Conservation (phyloP, 2,113 vertebrate species). For the Chamaea fasciata region DNA sequence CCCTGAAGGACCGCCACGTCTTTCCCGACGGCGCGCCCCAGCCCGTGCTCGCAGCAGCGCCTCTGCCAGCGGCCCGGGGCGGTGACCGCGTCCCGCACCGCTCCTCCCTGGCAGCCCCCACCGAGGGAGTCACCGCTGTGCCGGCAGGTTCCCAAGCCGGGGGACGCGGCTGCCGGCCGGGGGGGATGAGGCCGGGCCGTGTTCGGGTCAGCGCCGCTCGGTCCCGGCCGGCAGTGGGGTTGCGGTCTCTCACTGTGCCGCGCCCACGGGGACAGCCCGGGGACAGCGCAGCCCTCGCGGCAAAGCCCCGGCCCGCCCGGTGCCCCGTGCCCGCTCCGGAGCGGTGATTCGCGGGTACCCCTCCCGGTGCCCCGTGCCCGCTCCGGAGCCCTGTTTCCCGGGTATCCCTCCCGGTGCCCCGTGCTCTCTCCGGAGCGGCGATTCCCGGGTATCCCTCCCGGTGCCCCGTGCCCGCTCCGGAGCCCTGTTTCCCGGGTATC, state of each 20-base stretch:
- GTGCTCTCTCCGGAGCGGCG: background rate
- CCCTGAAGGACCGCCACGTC: background rate
- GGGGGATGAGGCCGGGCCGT: background rate
- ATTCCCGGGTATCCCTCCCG: too few species aligned
- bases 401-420: background rate
- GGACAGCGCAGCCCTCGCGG: background rate
- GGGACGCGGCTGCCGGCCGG: too few species aligned
- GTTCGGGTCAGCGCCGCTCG: too few species aligned
- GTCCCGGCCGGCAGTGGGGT: background rate
- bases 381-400: accelerated
- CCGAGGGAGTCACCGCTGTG: background rate
- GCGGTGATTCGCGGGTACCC: accelerated
- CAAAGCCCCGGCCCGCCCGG: background rate
- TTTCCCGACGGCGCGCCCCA: too few species aligned
- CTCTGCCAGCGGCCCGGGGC: background rate
- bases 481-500: too few species aligned
- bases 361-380: background rate
- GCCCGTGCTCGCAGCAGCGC: background rate
- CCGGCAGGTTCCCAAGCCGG: accelerated
- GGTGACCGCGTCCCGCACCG: accelerated
- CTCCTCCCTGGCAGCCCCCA: background rate
- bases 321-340: background rate
- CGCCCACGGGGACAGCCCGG: background rate
- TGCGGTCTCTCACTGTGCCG: background rate
- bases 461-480: background rate